A percentile compares a stretch with the other conserved stretches of the same genome.
phyloP scores from a whole-genome alignment of 2,113 vertebrate genomes.

The Myotis davidii region DNA sequence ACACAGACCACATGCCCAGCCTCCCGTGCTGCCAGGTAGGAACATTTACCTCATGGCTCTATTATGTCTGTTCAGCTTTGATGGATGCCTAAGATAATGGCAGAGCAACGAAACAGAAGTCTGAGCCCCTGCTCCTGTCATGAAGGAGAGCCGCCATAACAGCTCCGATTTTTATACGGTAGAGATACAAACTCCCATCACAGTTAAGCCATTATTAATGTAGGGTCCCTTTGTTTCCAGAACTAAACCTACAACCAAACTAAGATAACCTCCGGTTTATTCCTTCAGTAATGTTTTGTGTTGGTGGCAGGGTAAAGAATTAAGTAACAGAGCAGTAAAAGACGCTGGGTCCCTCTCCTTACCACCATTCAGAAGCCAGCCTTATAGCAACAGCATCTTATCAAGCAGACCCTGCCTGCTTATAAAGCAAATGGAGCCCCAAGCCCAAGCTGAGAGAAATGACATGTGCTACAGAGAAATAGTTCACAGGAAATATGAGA shows the following conservation, averaged over 20 bases:
- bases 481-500: background rate
- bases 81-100: too few species aligned
- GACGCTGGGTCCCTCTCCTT: background rate
- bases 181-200: background rate
- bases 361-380: background rate
- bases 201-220: background rate
- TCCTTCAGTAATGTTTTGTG: background rate
- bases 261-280: background rate
- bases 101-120: background rate
- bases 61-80: too few species aligned
- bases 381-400: rapidly evolving
- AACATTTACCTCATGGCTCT: too few species aligned
- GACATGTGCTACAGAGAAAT: background rate
- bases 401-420: too few species aligned
- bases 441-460: background rate
- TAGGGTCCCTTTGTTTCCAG: background rate
- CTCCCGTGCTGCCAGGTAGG: background rate
- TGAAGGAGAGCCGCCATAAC: background rate
- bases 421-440: background rate
- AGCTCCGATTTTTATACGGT: background rate
- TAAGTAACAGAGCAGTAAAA: background rate
- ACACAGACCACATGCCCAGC: background rate
- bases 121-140: background rate
- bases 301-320: background rate
- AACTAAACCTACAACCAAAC: background rate